Evolutionary conservation across 2,113 vertebrate genomes (phyloP), one percentile per base, ranked within the genome.

Genomic region (Lasiurus cinereus): DNA sequence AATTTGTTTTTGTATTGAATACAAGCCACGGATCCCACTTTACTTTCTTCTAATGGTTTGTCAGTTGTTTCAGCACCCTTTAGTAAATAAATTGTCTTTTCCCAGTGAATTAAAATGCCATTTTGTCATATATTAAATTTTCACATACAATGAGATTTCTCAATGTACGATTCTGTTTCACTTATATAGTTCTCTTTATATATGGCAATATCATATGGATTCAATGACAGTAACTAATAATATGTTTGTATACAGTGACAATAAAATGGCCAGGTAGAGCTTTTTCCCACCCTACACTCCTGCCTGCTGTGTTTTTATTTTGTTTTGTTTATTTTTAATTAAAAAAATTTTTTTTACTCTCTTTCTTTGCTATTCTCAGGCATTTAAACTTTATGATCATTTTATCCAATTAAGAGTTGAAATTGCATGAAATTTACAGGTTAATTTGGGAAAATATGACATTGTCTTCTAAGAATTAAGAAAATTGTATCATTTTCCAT

Each of bases 31-130:
- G 46, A 48, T 69, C 43, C n/a, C 80, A 50, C 43, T 90, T 48
- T 76, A n/a, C 92, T 94, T 88, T 91, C 67, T 96, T 77, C 39
- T 14, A 31, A 66, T 83, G 70, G 27, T 7, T 95, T 86, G 48
- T 43, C 36, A 83, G 0, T 93, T 83, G 39, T 88, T 50, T 31
- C 22, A 76, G 27, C 48, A 85, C 29, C 27, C 43, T 72, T 83
- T 95, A n/a, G 76, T 94, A 90, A 90, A 78, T 36, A 52, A 86
- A 21, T 21, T 54, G 10, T 76, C 73, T 74, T 96, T 95, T 80
- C 36, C 70, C 27, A 76, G 15, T 52, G 7, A 90, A 76, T 24
- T 76, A 19, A 83, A 93, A 94, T 79, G 54, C 56, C 33, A 74
- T 31, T 64, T 88, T 72, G 31, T 77, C 18, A 4, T 85, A 24